Percentiles rank a stretch among this genome's conserved stretches.
Conservation (phyloP, 2,113 vertebrate species). For the Tachysurus vachellii region DNA sequence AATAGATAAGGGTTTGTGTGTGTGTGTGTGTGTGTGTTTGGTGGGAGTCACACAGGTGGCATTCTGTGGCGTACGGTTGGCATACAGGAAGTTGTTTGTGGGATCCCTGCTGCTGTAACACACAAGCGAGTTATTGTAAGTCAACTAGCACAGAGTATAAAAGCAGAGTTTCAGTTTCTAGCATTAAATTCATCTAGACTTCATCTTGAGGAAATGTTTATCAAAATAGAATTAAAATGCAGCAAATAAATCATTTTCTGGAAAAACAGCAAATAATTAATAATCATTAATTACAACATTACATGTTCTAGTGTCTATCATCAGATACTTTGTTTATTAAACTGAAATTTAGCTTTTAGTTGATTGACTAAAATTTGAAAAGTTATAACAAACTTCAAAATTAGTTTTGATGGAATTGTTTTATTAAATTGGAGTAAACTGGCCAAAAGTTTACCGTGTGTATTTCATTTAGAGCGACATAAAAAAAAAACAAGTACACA, state of each 20-base stretch:
- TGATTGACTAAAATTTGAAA: neutral
- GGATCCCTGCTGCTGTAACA: constrained; percentile 13
- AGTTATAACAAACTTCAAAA: neutral
- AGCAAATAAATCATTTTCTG: neutral
- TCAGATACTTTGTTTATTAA: neutral
- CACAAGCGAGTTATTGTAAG: neutral
- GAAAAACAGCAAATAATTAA: neutral
- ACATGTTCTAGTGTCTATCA: neutral
- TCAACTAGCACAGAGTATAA: neutral
- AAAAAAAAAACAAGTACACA: neutral
- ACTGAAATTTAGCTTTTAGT: neutral
- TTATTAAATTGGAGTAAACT: neutral
- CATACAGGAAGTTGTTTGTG: constrained; percentile 55
- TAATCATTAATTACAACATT: neutral
- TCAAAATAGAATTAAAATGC: neutral
- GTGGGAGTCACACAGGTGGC: constrained; percentile 55
- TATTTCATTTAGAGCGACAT: neutral
- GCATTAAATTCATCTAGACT: no score
- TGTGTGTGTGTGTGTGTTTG: constrained; percentile 38
- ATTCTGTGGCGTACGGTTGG: constrained; percentile 48
- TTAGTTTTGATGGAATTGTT: neutral
- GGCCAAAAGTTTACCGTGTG: no score
- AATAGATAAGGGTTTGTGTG: neutral
- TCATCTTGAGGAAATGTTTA: neutral
- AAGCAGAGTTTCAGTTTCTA: neutral